Base-by-base conservation (phyloP, 2,888 invertebrate species). In the Ornithoptera alexandrae region DNA sequence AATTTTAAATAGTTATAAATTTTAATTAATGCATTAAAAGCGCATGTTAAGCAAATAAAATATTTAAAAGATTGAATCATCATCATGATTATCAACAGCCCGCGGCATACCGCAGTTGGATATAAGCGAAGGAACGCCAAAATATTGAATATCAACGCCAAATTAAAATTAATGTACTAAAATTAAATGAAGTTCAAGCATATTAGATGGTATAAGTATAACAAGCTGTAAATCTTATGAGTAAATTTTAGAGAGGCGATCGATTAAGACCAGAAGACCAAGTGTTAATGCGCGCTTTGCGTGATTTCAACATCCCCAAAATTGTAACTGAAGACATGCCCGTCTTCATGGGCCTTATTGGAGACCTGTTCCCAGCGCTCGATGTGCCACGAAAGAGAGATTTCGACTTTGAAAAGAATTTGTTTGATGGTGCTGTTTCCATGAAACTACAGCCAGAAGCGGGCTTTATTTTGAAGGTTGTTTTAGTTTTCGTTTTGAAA, bases 271-370 rank as follows among this genome's bases (percentile, higher is more conserved):
- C 98, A 0, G 98, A 98, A 90, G 98, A 98, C 87, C 97, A 98
- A 93, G 98, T 98, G 56, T 86, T 98, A 64, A 98, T 98, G 98
- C 93, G 98, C 85, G 98, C 98, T 0, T 85, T 98, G 76, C 93
- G 98, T 86, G 98, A 98, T 92, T 98, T 98, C 85, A 98, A 98
- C 84, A 96, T 97, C 70, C 98, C 98, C 0, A 98, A 98, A 93
- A 98, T 98, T 76, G 95, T 98, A 12, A 97, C 98, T 0, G 98
- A 98, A 78, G 98, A 98, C 82, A 94, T 96, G 70, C 96, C 97
- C 0, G 96, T 98, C 1, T 98, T 98, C 84, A 97, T 98, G 97
- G 98, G 98, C 18, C 93, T 98, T 30, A 98, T 98, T 75, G 97
- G 97, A 0, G 98, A 98, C 84, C 89, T 98, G 72, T 98, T 98